Conservation (phyloP, 2,888 invertebrate species). For the Oligia strigilis region DNA sequence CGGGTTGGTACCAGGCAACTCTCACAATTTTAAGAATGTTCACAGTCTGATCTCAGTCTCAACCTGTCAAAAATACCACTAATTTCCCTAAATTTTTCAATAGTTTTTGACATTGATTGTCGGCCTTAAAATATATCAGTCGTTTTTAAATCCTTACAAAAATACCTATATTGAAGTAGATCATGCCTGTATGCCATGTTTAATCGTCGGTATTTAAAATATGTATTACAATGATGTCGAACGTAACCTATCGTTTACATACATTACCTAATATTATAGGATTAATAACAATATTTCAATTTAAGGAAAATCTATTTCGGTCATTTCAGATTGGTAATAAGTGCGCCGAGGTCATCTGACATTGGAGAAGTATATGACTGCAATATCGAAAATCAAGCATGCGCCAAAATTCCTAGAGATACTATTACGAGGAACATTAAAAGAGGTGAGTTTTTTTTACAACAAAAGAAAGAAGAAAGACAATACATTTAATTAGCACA, state of each 20-base stretch:
- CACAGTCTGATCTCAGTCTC: background rate
- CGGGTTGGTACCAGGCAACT: no score
- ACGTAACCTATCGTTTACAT: background rate
- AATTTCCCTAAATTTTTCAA: background rate
- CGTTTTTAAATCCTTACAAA: background rate
- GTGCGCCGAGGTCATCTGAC: conserved; percentile 74
- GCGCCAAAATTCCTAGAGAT: background rate
- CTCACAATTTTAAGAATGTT: background rate
- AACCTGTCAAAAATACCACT: no score
- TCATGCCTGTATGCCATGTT: background rate
- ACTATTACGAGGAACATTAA: background rate
- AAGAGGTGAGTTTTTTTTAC: conserved; percentile 13
- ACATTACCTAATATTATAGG: background rate
- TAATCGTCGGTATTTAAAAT: background rate
- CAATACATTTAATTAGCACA: no score
- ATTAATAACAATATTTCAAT: background rate
- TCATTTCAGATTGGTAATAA: conserved; percentile 74
- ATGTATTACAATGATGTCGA: background rate
- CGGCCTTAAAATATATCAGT: background rate
- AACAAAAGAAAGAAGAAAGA: no score
- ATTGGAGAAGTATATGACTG: conserved; percentile 76
- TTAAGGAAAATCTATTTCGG: conserved; percentile 15
- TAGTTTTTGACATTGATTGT: background rate
- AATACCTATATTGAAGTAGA: background rate
- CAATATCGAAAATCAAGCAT: conserved; percentile 29